Evolutionary conservation across 2,113 vertebrate species (phyloP).

Genomic region (Saccopteryx leptura): DNA sequence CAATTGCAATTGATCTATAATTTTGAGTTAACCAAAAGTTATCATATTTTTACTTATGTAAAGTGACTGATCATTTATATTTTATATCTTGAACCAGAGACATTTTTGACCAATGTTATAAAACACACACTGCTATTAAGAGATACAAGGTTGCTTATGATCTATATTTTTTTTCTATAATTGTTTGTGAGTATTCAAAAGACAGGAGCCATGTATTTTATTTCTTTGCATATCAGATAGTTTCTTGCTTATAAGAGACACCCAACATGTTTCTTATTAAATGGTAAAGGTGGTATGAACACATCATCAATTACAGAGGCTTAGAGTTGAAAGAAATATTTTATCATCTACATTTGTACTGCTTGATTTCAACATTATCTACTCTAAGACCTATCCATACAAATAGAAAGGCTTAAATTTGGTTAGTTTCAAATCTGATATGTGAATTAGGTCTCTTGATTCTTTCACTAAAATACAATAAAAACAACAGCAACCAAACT

Average conservation of each 20-base stretch:
- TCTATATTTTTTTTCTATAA: not conserved
- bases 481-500: not conserved
- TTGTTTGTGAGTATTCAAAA: not conserved
- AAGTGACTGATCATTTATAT: not conserved
- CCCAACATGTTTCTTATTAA: not conserved
- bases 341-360: not conserved
- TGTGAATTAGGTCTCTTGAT: not conserved
- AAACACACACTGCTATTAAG: not conserved
- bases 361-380: not conserved
- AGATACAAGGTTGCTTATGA: not conserved
- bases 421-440: not conserved
- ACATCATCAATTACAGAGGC: not conserved
- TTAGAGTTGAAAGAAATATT: not conserved
- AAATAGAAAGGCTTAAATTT: not conserved
- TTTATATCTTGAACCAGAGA: not conserved
- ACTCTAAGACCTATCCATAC: not conserved
- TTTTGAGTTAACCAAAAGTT: not conserved
- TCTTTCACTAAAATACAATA: not conserved
- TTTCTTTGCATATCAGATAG: not conserved
- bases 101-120: not conserved
- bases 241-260: not conserved
- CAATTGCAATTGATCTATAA: not conserved
- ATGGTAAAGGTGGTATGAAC: not conserved
- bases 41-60: not conserved
- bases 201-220: not conserved